Evolutionary conservation across 2,888 invertebrate species (phyloP), one percentile per base, ranked within the genome.

Genomic region (Ptilodon capucinus): DNA sequence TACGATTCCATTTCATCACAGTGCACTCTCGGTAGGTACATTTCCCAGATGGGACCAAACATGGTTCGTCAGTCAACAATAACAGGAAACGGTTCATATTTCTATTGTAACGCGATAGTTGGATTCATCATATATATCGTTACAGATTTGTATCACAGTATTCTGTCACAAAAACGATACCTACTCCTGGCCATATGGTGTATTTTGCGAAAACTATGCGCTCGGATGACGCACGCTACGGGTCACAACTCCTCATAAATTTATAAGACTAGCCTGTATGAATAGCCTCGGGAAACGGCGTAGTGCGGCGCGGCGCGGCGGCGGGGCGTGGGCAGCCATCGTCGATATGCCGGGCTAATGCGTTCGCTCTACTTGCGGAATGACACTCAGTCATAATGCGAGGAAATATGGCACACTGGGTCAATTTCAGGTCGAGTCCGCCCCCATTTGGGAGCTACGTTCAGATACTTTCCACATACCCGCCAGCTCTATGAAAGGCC

Each of bases 341-440:
- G 4, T 32, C 32, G 32, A 32, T 32, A 21, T 14, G 16, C 23
- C 21, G 8, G 13, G 7, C 17, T 30, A 30, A 40, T 28, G 40
- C 17, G 30, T 28, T 28, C 40, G 40, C 25, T 17, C 40, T 17
- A 35, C 16, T 40, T 34, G 25, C 40, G 28, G 19, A 34, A 21
- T 16, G 35, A 28, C 30, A 17, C 41, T 38, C 43, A 5, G 13
- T 23, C 23, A 35, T 39, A 39, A 32, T 42, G 16, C 18, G 32
- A 32, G 28, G 9, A 19, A 21, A 48, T 47, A 42, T 47, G 46
- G 46, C 36, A 36, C 36, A 51, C 18, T 49, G 13, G 47, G 39
- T 44, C 44, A 43, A 21, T 19, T 23, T 7, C 40, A 38, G 41
- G 28, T 16, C 35, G 17, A 6, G 35, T 28, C 11, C 14, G 39